Evolutionary conservation across 92 coral and sea anemone species (phyloP).

Genomic region (Hydrozoanthus gracilis): DNA sequence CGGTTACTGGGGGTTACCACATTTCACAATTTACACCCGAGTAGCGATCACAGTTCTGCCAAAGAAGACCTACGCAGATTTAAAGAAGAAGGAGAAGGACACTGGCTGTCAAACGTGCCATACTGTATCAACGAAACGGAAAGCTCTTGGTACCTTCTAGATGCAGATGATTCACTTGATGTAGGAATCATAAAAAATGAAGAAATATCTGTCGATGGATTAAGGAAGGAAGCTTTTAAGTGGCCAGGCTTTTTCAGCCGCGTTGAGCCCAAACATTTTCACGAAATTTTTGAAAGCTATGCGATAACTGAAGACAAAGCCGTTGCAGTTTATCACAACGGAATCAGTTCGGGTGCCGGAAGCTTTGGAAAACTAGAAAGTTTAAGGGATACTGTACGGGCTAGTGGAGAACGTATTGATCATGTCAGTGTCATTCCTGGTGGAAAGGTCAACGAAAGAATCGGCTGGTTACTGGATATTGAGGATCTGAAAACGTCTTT

Average conservation of each 20-base stretch:
- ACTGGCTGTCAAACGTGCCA: not conserved
- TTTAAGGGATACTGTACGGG: not conserved
- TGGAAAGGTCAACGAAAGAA: not conserved
- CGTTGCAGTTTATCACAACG: not conserved
- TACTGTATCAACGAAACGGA: not conserved
- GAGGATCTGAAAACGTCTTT: not conserved
- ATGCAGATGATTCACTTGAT: not conserved
- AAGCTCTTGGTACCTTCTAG: not conserved
- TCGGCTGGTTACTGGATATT: not conserved
- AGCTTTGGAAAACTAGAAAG: not conserved
- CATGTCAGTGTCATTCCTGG: not conserved
- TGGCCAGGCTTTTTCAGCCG: not conserved
- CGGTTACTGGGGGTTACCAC: not conserved
- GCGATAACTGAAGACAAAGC: too few species aligned
- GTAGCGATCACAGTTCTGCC: not conserved
- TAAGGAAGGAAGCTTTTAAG: not conserved
- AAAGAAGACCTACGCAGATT: not conserved
- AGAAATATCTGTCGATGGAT: not conserved
- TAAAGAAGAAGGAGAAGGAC: not conserved
- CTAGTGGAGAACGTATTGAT: too few species aligned
- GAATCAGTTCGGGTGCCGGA: not conserved
- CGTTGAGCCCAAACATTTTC: not conserved
- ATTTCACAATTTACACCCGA: not conserved
- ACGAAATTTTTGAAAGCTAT: not conserved
- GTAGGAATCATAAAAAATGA: not conserved